Evolutionary conservation across 1,140 invertebrate genomes (phyloP), one percentile per base, ranked within the genome.

Genomic region (Ylistrum balloti): DNA sequence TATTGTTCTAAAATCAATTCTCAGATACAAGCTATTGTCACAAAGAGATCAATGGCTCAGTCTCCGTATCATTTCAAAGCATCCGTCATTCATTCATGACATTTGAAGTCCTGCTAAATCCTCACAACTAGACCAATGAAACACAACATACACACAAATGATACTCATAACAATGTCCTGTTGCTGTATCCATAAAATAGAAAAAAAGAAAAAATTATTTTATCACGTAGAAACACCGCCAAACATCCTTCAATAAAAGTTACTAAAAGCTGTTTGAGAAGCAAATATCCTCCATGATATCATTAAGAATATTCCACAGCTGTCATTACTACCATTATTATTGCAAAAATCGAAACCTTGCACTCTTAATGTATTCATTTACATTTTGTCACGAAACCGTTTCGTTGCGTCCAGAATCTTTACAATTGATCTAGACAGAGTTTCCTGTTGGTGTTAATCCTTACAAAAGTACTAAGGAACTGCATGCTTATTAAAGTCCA

Each of bases 21-120:
- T 74, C 56, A 74, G n/a, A 74, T n/a, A 74, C 56, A 74, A 74
- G 28, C 56, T 74, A 74, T 74, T 74, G 56, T 74, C 56, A 74
- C 1, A n/a, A 28, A 3, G n/a, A 74, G 28, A 74, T 74, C 56
- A 74, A 74, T 74, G 22, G 22, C n/a, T 28, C 56, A 74, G 22
- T 74, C 22, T n/a, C 22, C 56, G 56, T 74, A 74, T 74, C 56
- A 28, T 74, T 28, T 74, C 56, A 74, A 74, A 74, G 56, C 56
- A 28, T 74, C 56, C 5, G 56, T 74, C 56, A 28, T 74, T 74
- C 56, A 28, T n/a, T 28, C 56, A 74, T 74, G n/a, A 74, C 56
- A 74, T 74, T n/a, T n/a, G 28, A 74, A 74, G n/a, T 28, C 7
- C 56, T 28, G 56, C 20, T 28, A 28, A 74, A 28, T 28, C 56